phyloP scores from a whole-genome alignment of 2,888 invertebrate species.

The Perizoma flavofasciatum region DNA sequence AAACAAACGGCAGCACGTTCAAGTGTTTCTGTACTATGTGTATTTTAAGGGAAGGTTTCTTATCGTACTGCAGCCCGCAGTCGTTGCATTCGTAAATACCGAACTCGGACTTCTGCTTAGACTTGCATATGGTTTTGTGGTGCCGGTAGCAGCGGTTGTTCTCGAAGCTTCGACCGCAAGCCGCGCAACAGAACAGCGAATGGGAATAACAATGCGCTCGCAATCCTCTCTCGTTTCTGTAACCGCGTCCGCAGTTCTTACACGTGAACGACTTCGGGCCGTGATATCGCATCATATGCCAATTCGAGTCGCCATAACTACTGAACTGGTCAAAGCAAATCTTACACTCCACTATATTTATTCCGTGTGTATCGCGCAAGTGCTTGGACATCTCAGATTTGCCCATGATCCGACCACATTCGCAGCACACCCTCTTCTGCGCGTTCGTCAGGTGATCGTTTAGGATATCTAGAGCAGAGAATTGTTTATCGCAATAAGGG shows the following conservation, averaged over 20 bases:
- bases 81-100: conserved; percentile 58
- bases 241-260: conserved; percentile 57
- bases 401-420: conserved; percentile 51
- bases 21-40: conserved; percentile 73
- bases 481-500: conserved; percentile 24
- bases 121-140: conserved; percentile 55
- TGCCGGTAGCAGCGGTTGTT: conserved; percentile 64
- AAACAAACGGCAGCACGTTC: conserved; percentile 62
- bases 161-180: conserved; percentile 60
- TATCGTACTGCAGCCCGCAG: conserved; percentile 62
- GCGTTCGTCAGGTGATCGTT: conserved; percentile 61
- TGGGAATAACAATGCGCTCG: conserved; percentile 63
- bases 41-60: conserved; percentile 65
- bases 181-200: conserved; percentile 58
- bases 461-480: conserved; percentile 41
- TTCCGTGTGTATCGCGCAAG: conserved; percentile 47
- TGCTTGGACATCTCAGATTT: conserved; percentile 57
- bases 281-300: conserved; percentile 51
- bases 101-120: conserved; percentile 16
- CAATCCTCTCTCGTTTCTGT: conserved; percentile 55
- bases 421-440: conserved; percentile 51
- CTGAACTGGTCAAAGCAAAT: conserved; percentile 58
- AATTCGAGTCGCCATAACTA: conserved; percentile 29
- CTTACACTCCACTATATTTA: conserved; percentile 45
- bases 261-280: conserved; percentile 46